Conservation (phyloP, 2,113 vertebrate genomes). For the Micronycteris hirsuta region DNA sequence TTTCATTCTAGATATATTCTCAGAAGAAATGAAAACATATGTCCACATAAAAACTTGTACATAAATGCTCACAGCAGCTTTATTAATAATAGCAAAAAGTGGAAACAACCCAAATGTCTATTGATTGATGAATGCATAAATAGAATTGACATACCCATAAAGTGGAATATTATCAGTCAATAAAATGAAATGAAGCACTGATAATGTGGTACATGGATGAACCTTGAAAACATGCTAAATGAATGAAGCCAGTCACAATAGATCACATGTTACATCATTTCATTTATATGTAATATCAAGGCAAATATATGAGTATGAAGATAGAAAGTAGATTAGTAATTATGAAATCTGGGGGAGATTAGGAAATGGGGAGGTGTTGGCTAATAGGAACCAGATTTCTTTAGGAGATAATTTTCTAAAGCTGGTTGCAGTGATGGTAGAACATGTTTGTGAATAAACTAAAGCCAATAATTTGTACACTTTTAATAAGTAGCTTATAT, state of each 20-base stretch:
- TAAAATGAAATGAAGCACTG: neutral
- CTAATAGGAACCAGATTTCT: neutral
- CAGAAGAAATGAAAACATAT: neutral
- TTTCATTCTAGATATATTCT: neutral
- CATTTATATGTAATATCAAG: neutral
- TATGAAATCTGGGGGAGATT: neutral
- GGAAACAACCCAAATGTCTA: neutral
- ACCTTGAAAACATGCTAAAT: neutral
- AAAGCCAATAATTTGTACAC: neutral
- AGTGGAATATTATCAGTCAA: neutral
- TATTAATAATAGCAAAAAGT: neutral
- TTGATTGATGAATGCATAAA: neutral
- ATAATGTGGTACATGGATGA: neutral
- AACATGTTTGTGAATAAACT: neutral
- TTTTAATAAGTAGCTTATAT: neutral
- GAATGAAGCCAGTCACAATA: neutral
- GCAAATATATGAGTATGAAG: neutral
- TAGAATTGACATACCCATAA: neutral
- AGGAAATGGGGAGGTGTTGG: neutral
- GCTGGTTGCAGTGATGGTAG: neutral
- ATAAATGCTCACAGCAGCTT: neutral
- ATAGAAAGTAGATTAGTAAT: neutral
- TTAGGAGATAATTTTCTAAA: neutral
- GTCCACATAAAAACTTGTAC: neutral
- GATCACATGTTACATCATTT: neutral